Conservation (phyloP, 2,113 vertebrate species). For the Fukomys damarensis region DNA sequence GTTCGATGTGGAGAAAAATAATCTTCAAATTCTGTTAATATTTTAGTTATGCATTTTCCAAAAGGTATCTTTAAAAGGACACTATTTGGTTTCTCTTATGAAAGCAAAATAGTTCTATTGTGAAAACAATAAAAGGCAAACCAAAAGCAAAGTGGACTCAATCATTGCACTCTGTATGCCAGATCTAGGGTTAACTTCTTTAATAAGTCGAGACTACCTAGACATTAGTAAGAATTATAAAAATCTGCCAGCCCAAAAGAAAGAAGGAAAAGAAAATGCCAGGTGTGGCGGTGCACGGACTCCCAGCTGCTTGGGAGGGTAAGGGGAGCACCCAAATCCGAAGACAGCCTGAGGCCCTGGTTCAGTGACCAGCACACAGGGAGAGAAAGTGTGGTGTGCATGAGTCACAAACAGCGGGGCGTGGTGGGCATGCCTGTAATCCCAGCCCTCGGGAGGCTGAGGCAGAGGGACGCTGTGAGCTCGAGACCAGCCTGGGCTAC, state of each 20-base stretch:
- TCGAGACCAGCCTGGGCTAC: too few relatives aligned
- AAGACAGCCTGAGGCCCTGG: background rate
- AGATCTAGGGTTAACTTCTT: background rate
- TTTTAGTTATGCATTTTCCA: background rate
- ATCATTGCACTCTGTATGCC: background rate
- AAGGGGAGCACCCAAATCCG: too few relatives aligned
- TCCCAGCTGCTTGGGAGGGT: background rate
- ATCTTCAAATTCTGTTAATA: background rate
- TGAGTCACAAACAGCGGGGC: too few relatives aligned
- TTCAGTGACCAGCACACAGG: background rate
- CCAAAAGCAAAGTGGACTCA: background rate
- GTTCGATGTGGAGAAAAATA: background rate
- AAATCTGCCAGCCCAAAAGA: background rate
- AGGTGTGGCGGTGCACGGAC: background rate
- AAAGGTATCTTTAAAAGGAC: background rate
- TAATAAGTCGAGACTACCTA: background rate
- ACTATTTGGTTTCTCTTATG: background rate
- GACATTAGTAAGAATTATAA: background rate
- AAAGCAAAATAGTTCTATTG: background rate
- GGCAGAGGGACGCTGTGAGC: too few relatives aligned
- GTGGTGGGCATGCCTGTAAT: too few relatives aligned
- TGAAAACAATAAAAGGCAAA: slow-evolving; percentile 25
- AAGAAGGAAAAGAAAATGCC: background rate
- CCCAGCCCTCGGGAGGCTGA: too few relatives aligned
- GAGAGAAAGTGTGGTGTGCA: accelerated